Evolutionary conservation across 2,113 vertebrate species (phyloP).

Genomic region (Synodontis membranacea): DNA sequence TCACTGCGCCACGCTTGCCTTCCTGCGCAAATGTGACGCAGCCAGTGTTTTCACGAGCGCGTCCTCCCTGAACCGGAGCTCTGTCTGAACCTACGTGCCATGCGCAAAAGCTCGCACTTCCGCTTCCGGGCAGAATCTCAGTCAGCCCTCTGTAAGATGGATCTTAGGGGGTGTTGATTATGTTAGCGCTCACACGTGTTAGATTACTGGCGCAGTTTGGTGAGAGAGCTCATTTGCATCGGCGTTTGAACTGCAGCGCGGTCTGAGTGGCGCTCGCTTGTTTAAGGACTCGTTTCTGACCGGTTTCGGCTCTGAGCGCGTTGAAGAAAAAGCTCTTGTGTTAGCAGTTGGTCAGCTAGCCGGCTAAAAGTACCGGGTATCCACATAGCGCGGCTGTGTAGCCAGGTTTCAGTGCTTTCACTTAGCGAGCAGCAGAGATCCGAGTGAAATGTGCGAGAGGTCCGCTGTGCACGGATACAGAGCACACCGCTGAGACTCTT

Average conservation of each 20-base stretch:
- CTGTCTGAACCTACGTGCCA: not conserved
- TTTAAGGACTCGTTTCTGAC: not conserved
- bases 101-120: constrained; percentile 25
- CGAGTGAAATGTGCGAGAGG: constrained; percentile 32
- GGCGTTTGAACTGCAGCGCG: not conserved
- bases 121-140: constrained; percentile 61
- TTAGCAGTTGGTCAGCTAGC: constrained; percentile 30
- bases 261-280: not conserved
- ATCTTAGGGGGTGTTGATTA: constrained; percentile 62
- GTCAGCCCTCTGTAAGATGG: constrained; percentile 46
- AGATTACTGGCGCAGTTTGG: constrained; percentile 57
- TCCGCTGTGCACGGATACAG: not conserved
- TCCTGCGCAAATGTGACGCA: not conserved
- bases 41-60: not conserved
- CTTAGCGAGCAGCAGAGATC: not conserved
- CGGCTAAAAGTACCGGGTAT: constrained; percentile 32
- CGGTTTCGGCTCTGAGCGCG: not conserved
- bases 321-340: not conserved
- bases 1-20: too few species aligned
- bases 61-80: too few species aligned
- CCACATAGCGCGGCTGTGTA: not conserved
- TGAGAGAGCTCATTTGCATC: not conserved
- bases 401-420: not conserved
- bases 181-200: constrained; percentile 72
- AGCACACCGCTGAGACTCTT: not conserved